Base-by-base conservation (phyloP, 2,113 vertebrate species). In the Rhagologus leucostigma region DNA sequence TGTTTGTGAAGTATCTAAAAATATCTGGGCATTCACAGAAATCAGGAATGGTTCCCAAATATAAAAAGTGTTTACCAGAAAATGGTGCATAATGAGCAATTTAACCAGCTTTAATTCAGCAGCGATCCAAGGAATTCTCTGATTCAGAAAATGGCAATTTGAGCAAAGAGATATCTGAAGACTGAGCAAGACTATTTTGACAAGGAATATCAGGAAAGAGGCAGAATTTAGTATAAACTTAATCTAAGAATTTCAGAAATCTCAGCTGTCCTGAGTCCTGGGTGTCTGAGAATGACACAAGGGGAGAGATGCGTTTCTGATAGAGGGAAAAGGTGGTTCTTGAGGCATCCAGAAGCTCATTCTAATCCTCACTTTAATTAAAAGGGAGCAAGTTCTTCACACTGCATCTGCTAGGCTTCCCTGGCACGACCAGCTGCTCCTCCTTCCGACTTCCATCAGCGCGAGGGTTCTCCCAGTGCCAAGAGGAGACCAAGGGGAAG, bases 341-440 rank as follows among this genome's bases (percentile, higher is more conserved):
- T 57, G 85, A 88, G 70, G 67, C 89, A 88, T 67, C 78, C 71
- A 83, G 74, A 56, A 95, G 69, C 55, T 70, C 82, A 83, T 39
- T 70, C 78, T 88, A 95, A 91, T 77, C 93, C 92, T 42, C 46
- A 41, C 39, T 96, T 95, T 70, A 90, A 95, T 96, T 91, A 94
- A 91, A 95, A 67, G 95, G 87, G 75, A 94, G 82, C 42, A 62
- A 94, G 81, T 94, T 95, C 84, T 91, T 95, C 81, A 69, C 93
- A 79, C 71, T 62, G 69, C 81, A 83, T 94, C 75, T 91, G 82
- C 74, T 76, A 11, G 74, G 50, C 84, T 96, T 91, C 62, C 59
- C 80, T 95, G 91, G 91, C 84, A 92, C 24, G 1, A 68, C 11
- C 83, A 68, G 76, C 78, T 60, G 79, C 90, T 95, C 84, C 42